phyloP scores from a whole-genome alignment of 2,113 vertebrate genomes.

The Columbina picui region DNA sequence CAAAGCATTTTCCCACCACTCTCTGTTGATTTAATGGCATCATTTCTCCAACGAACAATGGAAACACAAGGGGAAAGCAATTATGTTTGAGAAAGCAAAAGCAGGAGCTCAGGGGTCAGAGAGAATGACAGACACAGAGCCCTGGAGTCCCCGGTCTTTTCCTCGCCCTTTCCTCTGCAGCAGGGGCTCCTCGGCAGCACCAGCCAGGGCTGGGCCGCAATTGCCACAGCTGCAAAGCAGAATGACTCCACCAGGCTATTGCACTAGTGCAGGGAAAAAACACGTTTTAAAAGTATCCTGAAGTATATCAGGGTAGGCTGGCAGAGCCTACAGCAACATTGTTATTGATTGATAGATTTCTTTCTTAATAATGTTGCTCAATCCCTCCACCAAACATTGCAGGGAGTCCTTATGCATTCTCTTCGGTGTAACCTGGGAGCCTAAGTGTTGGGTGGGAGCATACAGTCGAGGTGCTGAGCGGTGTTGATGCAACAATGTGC shows the following conservation, averaged over 20 bases:
- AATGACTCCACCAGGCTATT: not conserved
- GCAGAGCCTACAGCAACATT: not conserved
- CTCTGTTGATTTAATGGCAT: slow-evolving; percentile 62
- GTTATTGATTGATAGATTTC: not conserved
- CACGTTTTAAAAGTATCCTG: not conserved
- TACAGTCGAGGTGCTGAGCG: not conserved
- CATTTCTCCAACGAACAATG: slow-evolving; percentile 16
- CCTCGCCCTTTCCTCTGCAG: not conserved
- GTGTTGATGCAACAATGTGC: not conserved
- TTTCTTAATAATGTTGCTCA: not conserved
- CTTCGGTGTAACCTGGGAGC: not conserved
- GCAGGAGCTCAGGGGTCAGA: slow-evolving; percentile 4
- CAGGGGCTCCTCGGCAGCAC: not conserved
- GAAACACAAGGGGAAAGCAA: slow-evolving; percentile 37
- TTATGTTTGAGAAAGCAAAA: slow-evolving; percentile 49
- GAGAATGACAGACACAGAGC: not conserved
- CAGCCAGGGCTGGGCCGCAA: not conserved
- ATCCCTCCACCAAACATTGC: not conserved
- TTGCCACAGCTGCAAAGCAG: not conserved
- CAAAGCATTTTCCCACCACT: slow-evolving; percentile 63
- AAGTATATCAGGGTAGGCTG: not conserved
- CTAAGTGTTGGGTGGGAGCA: not conserved
- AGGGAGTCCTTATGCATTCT: not conserved
- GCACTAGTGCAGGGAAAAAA: not conserved
- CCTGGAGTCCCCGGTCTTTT: not conserved